These are phyloP conservation scores for Pachliopta kotzebuea DNA, from an alignment of 2,888 invertebrate genomes.

Conservation along the genomic window DNA sequence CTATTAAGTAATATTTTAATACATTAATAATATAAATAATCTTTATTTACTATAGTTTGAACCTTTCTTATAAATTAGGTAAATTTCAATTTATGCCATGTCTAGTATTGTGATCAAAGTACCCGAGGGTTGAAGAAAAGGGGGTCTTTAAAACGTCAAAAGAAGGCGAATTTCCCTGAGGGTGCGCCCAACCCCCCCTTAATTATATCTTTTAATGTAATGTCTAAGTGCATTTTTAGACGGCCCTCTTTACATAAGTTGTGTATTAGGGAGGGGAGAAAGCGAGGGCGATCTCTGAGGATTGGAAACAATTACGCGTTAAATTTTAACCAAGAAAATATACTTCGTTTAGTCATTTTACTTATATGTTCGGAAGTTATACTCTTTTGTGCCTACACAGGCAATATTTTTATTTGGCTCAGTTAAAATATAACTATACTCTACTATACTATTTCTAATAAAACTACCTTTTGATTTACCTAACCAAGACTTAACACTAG, in stretches of 20 bases:
- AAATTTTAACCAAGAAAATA: neutral
- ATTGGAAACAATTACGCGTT: constrained; percentile 21
- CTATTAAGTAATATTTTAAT: no score
- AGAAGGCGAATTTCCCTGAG: constrained; percentile 74
- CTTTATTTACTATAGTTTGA: no score
- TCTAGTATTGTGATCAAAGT: constrained; percentile 22
- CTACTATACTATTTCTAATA: no score
- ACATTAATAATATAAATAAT: no score
- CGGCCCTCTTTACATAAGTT: constrained; percentile 50
- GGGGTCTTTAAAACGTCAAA: constrained; percentile 76
- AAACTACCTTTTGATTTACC: no score
- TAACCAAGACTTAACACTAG: no score
- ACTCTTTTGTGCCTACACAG: no score
- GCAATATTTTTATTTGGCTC: no score
- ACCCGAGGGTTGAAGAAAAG: constrained; percentile 63
- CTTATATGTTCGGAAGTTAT: no score
- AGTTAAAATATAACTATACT: no score
- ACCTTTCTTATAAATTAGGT: no score
- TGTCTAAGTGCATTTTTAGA: constrained; percentile 77
- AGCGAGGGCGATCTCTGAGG: constrained; percentile 34
- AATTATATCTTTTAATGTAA: constrained; percentile 80
- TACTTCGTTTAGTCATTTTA: no score
- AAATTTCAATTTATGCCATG: constrained; percentile 2
- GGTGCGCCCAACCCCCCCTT: constrained; percentile 63
- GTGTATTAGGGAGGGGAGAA: constrained; percentile 42